Conservation (phyloP, 1,140 invertebrate species). For the Brachionus asplanchnoidis region DNA sequence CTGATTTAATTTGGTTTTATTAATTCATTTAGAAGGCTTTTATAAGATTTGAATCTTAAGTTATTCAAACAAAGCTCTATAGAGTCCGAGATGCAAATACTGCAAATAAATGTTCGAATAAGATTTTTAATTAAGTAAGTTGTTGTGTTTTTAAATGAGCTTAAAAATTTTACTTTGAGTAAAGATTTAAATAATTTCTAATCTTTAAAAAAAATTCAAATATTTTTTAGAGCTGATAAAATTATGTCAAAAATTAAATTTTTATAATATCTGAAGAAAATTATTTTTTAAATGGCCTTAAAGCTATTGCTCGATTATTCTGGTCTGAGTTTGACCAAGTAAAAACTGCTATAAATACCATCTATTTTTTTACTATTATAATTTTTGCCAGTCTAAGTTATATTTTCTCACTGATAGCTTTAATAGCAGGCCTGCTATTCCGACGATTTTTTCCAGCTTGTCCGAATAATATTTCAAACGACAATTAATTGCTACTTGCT, state of each 20-base stretch:
- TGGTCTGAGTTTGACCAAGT: background rate
- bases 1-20: no score
- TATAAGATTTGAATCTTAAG: no score
- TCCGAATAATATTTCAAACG: background rate
- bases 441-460: background rate
- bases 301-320: background rate
- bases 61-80: no score
- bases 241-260: background rate
- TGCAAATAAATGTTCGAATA: background rate
- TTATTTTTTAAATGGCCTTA: background rate
- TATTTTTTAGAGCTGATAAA: background rate
- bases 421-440: background rate
- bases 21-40: no score
- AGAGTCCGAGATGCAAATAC: no score
- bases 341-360: background rate
- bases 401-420: slow-evolving; percentile 5
- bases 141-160: no score
- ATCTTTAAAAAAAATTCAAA: background rate
- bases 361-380: background rate
- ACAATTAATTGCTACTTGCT: background rate
- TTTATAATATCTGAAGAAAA: background rate
- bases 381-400: background rate
- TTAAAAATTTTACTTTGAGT: no score
- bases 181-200: no score
- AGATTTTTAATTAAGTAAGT: background rate